A percentile compares a stretch with the other conserved stretches of the same genome.
Evolutionary conservation across 2,888 invertebrate genomes (phyloP).

Genomic region (Arctia plantaginis): DNA sequence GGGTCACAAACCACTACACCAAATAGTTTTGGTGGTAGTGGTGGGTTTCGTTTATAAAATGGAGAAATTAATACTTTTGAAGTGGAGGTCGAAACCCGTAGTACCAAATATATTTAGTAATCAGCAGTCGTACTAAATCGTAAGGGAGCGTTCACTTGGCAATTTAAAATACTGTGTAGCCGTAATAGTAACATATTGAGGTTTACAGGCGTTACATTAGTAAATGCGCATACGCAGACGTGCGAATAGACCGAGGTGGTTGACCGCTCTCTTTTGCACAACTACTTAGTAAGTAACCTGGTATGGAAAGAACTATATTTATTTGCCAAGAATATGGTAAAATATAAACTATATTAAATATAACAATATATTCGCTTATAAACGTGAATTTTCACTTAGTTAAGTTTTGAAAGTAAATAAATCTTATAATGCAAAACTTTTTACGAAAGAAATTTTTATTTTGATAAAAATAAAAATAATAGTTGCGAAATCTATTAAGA

Average conservation of each 20-base stretch:
- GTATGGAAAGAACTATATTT: conserved; percentile 28
- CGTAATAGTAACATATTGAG: conserved; percentile 31
- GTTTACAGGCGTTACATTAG: conserved; percentile 42
- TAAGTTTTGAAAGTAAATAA: background rate
- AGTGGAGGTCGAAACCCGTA: background rate
- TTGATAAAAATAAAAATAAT: background rate
- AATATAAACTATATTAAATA: background rate
- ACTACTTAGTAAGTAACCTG: conserved; percentile 28
- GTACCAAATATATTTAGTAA: background rate
- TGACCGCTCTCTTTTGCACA: conserved; percentile 54
- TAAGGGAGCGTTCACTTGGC: conserved; percentile 10
- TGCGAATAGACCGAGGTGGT: conserved; percentile 53
- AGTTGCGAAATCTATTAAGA: background rate
- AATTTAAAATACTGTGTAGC: conserved; percentile 11
- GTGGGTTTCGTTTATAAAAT: too few relatives aligned
- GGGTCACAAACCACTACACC: too few relatives aligned
- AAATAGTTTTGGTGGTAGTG: too few relatives aligned
- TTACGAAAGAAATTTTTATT: background rate
- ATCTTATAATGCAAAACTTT: background rate
- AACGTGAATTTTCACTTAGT: background rate
- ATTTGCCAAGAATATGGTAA: background rate
- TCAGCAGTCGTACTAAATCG: background rate
- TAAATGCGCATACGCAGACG: conserved; percentile 44
- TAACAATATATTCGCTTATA: background rate
- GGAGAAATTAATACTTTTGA: too few relatives aligned